Percentiles rank a stretch among this genome's conserved stretches.
These are phyloP conservation scores for Balaenoptera acutorostrata DNA, from an alignment of 2,113 vertebrate genomes.

Conservation along the genomic window DNA sequence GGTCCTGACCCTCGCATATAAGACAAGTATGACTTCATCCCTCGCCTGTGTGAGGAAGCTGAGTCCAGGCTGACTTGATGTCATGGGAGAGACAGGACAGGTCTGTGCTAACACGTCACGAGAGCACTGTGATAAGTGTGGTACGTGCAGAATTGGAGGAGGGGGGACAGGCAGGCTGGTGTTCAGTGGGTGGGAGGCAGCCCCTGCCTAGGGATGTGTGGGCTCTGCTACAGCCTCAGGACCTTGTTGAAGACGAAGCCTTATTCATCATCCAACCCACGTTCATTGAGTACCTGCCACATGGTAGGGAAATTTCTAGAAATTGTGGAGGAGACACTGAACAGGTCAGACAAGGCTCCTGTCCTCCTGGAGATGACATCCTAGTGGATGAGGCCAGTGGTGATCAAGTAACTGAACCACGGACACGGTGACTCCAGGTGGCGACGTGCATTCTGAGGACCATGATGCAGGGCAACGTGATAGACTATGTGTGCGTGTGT, in stretches of 20 bases:
- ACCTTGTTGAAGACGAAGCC: not conserved
- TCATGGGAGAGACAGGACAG: not conserved
- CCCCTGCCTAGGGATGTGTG: not conserved
- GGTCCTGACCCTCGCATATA: not conserved
- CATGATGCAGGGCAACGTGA: no score
- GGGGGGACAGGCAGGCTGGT: not conserved
- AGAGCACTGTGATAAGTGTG: not conserved
- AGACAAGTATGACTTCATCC: not conserved
- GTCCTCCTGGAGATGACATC: not conserved
- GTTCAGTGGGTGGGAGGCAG: no score
- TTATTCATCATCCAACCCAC: not conserved
- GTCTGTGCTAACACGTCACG: not conserved
- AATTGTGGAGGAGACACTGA: not conserved
- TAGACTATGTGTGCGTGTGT: accelerated
- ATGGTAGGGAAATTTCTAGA: not conserved
- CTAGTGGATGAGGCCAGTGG: not conserved
- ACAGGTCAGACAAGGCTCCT: not conserved
- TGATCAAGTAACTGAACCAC: accelerated
- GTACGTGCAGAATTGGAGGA: not conserved
- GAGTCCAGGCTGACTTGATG: not conserved
- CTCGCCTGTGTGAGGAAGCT: not conserved
- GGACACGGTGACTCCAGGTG: not conserved
- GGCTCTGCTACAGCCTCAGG: not conserved
- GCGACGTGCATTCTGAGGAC: not conserved
- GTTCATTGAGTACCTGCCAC: not conserved